Evolutionary conservation across 2,113 vertebrate species (phyloP), one percentile per base, ranked within the genome.

Genomic region (Ceuthmochares aereus): DNA sequence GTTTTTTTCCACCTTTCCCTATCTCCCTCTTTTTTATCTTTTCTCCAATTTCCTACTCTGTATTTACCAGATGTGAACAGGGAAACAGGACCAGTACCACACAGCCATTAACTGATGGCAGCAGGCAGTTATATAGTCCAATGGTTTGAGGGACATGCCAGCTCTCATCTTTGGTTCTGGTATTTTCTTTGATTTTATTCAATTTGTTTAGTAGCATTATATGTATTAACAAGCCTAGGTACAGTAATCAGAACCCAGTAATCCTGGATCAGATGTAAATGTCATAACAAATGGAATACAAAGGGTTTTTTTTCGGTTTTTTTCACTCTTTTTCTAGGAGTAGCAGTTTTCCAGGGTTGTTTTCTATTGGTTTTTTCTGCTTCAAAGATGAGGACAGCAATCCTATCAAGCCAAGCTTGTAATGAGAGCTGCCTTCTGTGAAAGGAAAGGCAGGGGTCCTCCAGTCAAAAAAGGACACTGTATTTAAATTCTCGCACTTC

Each of bases 111-210:
- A 62, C 9, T 34, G 27, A 32, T 43, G 9, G 23, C 8, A 67
- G 34, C 4, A 69, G 4, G 12, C 54, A 34, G 5, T 54, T 58
- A 68, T 36, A 19, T 21, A 75, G 52, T 9, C 34, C 81, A 6
- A 23, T 0, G 3, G 3, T 27, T 55, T 82, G 12, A 14, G 11
- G 56, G 16, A 76, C 32, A 69, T 14, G 8, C 27, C 9, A 6
- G 7, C 7, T 89, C 22, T 76, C 4, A 55, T 51, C 27, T 80
- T 89, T 36, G 10, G 32, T 54, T 86, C 26, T 51, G 21, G 34
- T 27, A 80, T 84, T 72, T n/a, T 45, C 52, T 64, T 63, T 59
- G 5, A 9, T 49, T 74, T 91, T 68, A 63, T 51, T 16, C 19
- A 77, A 56, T 84, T 73, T 76, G 4, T 3, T 72, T 17, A 43